Evolutionary conservation across 2,797 vertebrate species (phyloP).

Genomic region (Spatula versicolor): DNA sequence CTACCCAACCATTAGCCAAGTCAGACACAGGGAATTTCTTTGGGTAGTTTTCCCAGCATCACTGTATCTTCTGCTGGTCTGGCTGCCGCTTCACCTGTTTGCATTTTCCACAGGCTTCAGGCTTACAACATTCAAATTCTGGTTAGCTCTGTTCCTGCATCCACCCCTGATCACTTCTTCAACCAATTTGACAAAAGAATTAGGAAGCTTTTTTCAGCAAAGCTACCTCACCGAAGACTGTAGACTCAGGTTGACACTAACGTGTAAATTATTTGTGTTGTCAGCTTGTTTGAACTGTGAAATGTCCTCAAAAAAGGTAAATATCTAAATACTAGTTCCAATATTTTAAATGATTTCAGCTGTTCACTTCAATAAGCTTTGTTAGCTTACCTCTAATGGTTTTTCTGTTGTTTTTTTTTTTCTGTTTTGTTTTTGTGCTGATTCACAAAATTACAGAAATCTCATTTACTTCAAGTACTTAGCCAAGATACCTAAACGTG

Average conservation of each 20-base stretch:
- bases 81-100: neutral
- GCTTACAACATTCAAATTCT: neutral
- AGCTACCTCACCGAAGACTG: neutral
- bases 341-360: neutral
- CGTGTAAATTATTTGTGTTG: neutral
- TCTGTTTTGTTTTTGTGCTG: neutral
- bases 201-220: neutral
- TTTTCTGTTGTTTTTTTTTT: neutral
- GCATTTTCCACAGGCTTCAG: neutral
- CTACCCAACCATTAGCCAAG: neutral
- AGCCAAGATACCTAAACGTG: neutral
- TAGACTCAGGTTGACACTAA: neutral
- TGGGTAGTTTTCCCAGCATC: neutral
- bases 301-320: neutral
- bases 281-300: neutral
- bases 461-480: neutral
- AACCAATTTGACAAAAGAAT: no score
- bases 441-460: conserved; percentile 1
- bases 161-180: neutral
- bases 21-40: neutral
- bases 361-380: neutral
- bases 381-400: neutral
- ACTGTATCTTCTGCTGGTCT: neutral
- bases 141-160: neutral
- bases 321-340: neutral